Base-by-base conservation (phyloP, 2,113 vertebrate species). In the Leucoraja erinaceus region DNA sequence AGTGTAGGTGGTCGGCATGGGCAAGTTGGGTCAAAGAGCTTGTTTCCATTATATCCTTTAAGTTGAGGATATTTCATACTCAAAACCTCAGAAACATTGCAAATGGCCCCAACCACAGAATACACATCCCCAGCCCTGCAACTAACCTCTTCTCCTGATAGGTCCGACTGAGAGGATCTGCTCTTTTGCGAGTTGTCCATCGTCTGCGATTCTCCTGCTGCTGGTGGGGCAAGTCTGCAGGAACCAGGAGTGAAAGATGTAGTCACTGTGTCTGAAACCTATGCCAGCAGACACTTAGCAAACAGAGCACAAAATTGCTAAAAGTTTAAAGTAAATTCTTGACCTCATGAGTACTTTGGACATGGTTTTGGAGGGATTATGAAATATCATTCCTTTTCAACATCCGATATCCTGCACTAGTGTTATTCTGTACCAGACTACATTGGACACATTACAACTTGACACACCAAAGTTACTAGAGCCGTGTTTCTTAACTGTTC, bases 121-220 rank as follows among this genome's bases (percentile, higher is more conserved):
- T 59, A n/a, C n/a, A 33, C 78, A 81, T 18, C 1, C 8, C 66
- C n/a, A 11, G 18, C 31, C 14, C n/a, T 0, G 63, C 93, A 95
- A 96, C 96, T 94, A 93, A 99, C 99, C 96, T 96, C 97, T 98
- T 93, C 97, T 97, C 93, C 98, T 95, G 93, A 99, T 99, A 8
- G 99, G 99, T 11, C 99, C 99, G 94, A 99, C 98, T 0, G 96
- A 97, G 94, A 99, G 95, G 93, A 99, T 98, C 95, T 99, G 98
- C 94, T 99, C 97, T 94, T 97, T 97, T 25, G 66, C 0, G 74
- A 97, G 95, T 66, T 97, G 96, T 72, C 96, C 94, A 0, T 92
- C 96, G n/a, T 96, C 95, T 0, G 95, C 95, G 95, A 97, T 98
- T 95, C 96, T 98, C 93, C 98, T 96, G 2, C 96, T 96, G 95